Evolutionary conservation across 1,140 invertebrate species (phyloP).

Genomic region (Onthophagus taurus): DNA sequence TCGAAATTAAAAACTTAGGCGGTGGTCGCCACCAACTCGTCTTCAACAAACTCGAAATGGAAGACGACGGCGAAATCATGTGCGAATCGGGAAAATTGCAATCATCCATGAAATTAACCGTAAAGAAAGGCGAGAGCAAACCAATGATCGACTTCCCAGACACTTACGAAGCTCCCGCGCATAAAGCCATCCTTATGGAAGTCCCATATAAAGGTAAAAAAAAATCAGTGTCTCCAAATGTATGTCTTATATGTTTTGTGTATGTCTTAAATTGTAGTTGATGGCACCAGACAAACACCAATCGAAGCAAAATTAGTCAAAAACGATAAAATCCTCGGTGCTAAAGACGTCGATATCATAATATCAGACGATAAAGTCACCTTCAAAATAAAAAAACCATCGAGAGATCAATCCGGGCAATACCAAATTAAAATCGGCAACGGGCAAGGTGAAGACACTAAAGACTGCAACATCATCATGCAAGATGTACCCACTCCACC

Average conservation of each 20-base stretch:
- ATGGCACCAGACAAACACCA: slow-evolving; percentile 74
- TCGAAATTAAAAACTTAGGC: slow-evolving; percentile 83
- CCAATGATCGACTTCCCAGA: slow-evolving; percentile 73
- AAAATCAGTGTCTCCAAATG: slow-evolving; percentile 1
- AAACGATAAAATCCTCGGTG: slow-evolving; percentile 74
- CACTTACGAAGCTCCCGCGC: slow-evolving; percentile 69
- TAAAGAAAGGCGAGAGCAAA: slow-evolving; percentile 76
- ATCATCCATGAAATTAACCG: slow-evolving; percentile 69
- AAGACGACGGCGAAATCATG: slow-evolving; percentile 75
- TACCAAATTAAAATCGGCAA: slow-evolving; percentile 84
- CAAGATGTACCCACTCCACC: slow-evolving; percentile 85
- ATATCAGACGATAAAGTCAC: slow-evolving; percentile 82
- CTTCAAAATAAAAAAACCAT: slow-evolving; percentile 85
- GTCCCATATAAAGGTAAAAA: slow-evolving; percentile 82
- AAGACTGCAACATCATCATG: slow-evolving; percentile 77
- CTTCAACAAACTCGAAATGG: slow-evolving; percentile 72
- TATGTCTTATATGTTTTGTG: slow-evolving; percentile 10
- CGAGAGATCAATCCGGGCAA: slow-evolving; percentile 65
- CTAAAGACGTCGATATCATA: slow-evolving; percentile 82
- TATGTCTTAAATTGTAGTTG: slow-evolving; percentile 48
- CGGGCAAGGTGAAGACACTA: slow-evolving; percentile 76
- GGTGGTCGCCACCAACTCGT: slow-evolving; percentile 86
- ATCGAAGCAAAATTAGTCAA: slow-evolving; percentile 82
- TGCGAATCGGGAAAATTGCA: slow-evolving; percentile 74
- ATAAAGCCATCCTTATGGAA: slow-evolving; percentile 69